Percentiles rank a stretch among this genome's conserved stretches.
Evolutionary conservation across 2,797 vertebrate genomes (phyloP).

Genomic region (Australoheros facetus): DNA sequence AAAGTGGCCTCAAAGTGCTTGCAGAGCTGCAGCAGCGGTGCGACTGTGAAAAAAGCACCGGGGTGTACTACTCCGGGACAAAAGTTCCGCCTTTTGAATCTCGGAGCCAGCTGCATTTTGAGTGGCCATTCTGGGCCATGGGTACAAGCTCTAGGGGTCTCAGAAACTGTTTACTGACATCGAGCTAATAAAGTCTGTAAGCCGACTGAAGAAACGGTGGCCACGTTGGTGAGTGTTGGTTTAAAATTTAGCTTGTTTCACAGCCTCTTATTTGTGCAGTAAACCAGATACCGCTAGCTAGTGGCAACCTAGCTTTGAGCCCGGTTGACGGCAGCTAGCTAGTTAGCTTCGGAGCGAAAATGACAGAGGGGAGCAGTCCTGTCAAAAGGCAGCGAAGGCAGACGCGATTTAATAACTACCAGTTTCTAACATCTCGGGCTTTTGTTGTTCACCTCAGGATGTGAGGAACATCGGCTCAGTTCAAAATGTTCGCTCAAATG

Average conservation of each 20-base stretch:
- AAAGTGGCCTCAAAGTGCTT: not conserved
- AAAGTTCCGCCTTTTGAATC: conserved; percentile 65
- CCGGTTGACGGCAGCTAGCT: conserved; percentile 36
- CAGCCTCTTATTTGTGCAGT: conserved; percentile 10
- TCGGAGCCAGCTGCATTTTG: conserved; percentile 60
- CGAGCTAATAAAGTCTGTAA: conserved; percentile 45
- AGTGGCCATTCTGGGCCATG: conserved; percentile 77
- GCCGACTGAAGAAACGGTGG: conserved; percentile 52
- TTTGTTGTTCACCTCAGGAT: not conserved
- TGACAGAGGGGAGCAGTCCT: conserved; percentile 74
- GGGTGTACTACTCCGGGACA: conserved; percentile 13
- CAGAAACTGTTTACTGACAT: conserved; percentile 66
- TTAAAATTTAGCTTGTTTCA: conserved; percentile 22
- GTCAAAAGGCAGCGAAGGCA: conserved; percentile 47
- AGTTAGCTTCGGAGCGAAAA: conserved; percentile 60
- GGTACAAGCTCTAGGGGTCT: conserved; percentile 69
- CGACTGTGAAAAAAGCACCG: conserved; percentile 53
- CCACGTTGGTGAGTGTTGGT: conserved; percentile 68
- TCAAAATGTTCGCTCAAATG: conserved; percentile 9
- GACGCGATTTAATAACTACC: not conserved
- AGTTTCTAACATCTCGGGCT: not conserved
- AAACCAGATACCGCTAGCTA: conserved; percentile 40
- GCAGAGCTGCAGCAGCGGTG: conserved; percentile 39
- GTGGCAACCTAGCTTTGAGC: conserved; percentile 49
- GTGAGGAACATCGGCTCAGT: not conserved